A percentile compares a stretch with the other conserved stretches of the same genome.
These are phyloP conservation scores for Leptura quadrifasciata DNA, from an alignment of 2,888 invertebrate species.

Conservation along the genomic window DNA sequence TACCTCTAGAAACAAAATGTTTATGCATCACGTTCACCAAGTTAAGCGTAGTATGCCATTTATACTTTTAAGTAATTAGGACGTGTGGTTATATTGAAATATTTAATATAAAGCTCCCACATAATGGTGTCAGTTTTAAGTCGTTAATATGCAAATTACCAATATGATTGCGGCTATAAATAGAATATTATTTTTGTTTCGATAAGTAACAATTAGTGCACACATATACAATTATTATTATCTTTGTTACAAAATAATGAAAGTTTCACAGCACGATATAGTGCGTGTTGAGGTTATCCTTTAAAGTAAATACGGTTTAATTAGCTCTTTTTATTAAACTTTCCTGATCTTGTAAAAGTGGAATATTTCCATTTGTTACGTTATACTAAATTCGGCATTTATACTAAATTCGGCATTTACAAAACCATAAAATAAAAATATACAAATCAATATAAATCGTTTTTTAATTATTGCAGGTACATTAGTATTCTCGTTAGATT, in stretches of 20 bases:
- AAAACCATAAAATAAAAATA: background rate
- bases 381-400: background rate
- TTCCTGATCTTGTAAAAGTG: background rate
- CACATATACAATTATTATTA: background rate
- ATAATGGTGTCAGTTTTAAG: background rate
- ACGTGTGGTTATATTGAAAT: background rate
- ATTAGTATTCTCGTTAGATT: no score
- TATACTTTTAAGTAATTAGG: no score
- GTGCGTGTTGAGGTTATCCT: background rate
- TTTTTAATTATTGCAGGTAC: background rate
- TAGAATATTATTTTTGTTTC: background rate
- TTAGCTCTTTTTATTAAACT: background rate
- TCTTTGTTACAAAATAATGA: background rate
- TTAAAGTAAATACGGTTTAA: background rate
- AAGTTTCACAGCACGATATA: conserved; percentile 1
- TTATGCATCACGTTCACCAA: no score
- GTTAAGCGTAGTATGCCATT: no score
- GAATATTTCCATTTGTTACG: background rate
- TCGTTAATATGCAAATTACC: background rate
- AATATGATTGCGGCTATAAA: background rate
- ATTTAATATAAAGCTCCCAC: background rate
- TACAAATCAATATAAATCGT: background rate
- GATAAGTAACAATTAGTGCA: conserved; percentile 5
- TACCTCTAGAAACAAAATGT: no score
- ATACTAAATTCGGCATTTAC: background rate